Evolutionary conservation across 35 echinoderm and acorn worm genomes (phyloP).

Genomic region (Lytechinus variegatus): DNA sequence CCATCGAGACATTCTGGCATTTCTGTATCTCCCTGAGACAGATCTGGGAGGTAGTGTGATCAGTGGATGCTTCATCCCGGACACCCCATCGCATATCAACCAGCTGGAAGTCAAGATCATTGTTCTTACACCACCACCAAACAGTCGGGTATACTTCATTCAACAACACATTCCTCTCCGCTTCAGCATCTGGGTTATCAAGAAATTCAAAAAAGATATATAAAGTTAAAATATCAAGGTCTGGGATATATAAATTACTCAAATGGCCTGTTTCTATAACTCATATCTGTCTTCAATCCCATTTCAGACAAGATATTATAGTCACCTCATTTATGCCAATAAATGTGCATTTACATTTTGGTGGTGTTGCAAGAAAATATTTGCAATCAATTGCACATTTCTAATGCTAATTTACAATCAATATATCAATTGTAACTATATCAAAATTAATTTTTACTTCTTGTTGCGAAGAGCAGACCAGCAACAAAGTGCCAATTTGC

Average conservation of each 20-base stretch:
- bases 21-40: constrained; percentile 88
- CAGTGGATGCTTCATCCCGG: constrained; percentile 77
- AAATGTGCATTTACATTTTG: no score
- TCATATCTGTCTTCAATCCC: no score
- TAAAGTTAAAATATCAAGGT: background rate
- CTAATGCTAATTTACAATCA: no score
- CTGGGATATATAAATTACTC: no score
- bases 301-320: background rate
- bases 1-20: constrained; percentile 81
- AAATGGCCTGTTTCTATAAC: no score
- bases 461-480: no score
- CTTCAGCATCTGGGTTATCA: constrained; percentile 67
- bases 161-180: constrained; percentile 74
- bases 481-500: no score
- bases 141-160: constrained; percentile 62
- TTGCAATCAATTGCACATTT: no score
- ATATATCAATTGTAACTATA: no score
- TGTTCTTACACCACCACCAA: constrained; percentile 75
- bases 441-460: no score
- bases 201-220: background rate
- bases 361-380: no score
- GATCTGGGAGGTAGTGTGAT: constrained; percentile 82
- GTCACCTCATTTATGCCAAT: no score
- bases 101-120: constrained; percentile 88
- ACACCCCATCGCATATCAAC: constrained; percentile 99